Evolutionary conservation across 2,888 invertebrate species (phyloP).

Genomic region (Nowickia ferox): DNA sequence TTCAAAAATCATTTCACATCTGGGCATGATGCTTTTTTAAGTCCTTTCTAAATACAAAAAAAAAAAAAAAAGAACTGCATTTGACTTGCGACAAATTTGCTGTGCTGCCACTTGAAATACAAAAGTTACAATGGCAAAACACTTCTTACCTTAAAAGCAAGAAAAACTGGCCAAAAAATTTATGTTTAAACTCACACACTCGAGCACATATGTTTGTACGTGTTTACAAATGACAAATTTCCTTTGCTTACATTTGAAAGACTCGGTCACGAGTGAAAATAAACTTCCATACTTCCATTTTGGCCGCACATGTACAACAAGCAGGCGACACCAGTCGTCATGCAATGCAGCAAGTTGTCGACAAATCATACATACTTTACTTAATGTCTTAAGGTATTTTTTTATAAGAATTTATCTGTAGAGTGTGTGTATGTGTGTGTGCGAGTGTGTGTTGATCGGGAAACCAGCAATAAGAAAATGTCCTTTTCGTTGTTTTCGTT

Average conservation of each 20-base stretch:
- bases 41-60: constrained; percentile 58
- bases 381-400: constrained; percentile 58
- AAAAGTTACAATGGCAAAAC: constrained; percentile 25
- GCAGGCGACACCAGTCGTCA: constrained; percentile 13
- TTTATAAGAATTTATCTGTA: constrained; percentile 10
- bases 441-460: constrained; percentile 13
- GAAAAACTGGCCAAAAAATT: constrained; percentile 47
- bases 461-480: constrained; percentile 64
- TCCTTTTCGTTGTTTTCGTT: constrained; percentile 36
- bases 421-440: constrained; percentile 6
- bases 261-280: constrained; percentile 70
- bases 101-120: constrained; percentile 62
- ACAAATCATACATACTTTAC: constrained; percentile 70
- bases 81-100: constrained; percentile 71
- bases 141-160: constrained; percentile 59
- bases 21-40: constrained; percentile 62
- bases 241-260: constrained; percentile 71
- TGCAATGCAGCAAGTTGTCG: constrained; percentile 70
- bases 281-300: constrained; percentile 56
- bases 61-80: constrained; percentile 58
- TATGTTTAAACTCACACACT: constrained; percentile 49
- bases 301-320: constrained; percentile 38
- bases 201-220: neutral
- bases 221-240: constrained; percentile 70
- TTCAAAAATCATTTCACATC: constrained; percentile 71